A percentile compares a stretch with the other conserved stretches of the same genome.
Conservation (phyloP, 2,113 vertebrate genomes). For the Takifugu bimaculatus region DNA sequence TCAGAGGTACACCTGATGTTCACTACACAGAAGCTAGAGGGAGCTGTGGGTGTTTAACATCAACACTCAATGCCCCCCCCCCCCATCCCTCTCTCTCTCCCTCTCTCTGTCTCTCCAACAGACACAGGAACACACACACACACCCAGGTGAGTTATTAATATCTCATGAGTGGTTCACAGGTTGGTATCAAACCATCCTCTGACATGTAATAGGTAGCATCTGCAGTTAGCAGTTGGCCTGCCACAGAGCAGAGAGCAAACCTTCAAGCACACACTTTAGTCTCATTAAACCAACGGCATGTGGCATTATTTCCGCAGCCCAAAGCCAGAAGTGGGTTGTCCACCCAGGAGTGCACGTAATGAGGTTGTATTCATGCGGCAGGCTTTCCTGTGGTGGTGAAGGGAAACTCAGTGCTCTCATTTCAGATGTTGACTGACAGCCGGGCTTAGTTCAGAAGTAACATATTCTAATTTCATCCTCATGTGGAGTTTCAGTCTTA, state of each 20-base stretch:
- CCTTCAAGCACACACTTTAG: slow-evolving; percentile 49
- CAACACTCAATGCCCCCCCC: neutral
- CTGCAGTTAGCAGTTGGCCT: slow-evolving; percentile 39
- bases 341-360: slow-evolving; percentile 29
- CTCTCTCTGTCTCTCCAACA: slow-evolving; percentile 10
- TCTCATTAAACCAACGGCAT: slow-evolving; percentile 34
- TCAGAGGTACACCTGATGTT: slow-evolving; percentile 21
- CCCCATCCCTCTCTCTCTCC: neutral
- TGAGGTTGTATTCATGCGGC: slow-evolving; percentile 15
- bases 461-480: slow-evolving; percentile 4
- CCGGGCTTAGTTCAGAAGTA: slow-evolving; percentile 25
- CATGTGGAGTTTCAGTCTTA: slow-evolving; percentile 12
- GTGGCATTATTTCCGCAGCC: slow-evolving; percentile 40
- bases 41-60: slow-evolving; percentile 66
- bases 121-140: neutral
- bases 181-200: slow-evolving; percentile 30
- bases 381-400: slow-evolving; percentile 5
- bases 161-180: slow-evolving; percentile 53
- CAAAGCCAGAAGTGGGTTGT: slow-evolving; percentile 14
- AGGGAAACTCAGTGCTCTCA: slow-evolving; percentile 13
- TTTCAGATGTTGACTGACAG: slow-evolving; percentile 35
- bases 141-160: slow-evolving; percentile 60
- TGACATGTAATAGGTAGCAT: neutral
- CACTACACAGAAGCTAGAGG: slow-evolving; percentile 60
- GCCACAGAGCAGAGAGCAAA: slow-evolving; percentile 26